Base-by-base conservation (phyloP, 2,888 invertebrate species). In the Caenorhabditis sp. region DNA sequence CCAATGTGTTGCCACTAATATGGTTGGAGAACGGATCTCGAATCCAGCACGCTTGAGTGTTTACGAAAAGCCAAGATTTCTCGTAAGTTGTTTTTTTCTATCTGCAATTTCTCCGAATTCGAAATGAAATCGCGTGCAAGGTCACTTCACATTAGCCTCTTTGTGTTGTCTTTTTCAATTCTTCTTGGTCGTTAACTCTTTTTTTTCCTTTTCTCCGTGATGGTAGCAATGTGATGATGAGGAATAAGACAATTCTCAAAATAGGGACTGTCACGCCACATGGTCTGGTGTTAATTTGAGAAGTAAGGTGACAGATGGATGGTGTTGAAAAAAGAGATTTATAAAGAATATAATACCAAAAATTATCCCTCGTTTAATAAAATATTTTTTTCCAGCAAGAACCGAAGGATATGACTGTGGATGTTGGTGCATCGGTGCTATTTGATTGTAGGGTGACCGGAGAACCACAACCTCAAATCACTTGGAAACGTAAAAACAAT, bases 11-110 rank as follows among this genome's bases (percentile, higher is more conserved):
- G 88, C 88, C 5, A 78, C 76, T 7, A 88, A 88, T 63, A 85
- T 86, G 85, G 88, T 88, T 52, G 88, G 88, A 14, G 84, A 85
- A 62, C 77, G 84, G n/a, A 74, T 82, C 23, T 86, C 85, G 43
- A 81, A 80, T 23, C 83, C 87, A 3, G 88, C 88, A 7, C 63
- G 85, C 53, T 77, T 88, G 31, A 85, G 84, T 52, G 88, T 88
- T 43, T 86, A 84, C 63, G 88, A 87, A 61, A 85, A 86, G 70
- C 88, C 88, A 14, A 75, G 79, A 25, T 87, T 88, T 72, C 65
- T 85, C 70, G 87, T 87, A 54, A 58, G 76, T 71, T 53, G 31
- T 31, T 31, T 4, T 53, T 38, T 53, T 59, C 27, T 59, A 26
- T 21, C 3, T 49, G 10, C n/a, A 43, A 12, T 43, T 52, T 12